Base-by-base conservation (phyloP, 35 echinoderm and acorn worm genomes). In the Ophioderma brevispina region DNA sequence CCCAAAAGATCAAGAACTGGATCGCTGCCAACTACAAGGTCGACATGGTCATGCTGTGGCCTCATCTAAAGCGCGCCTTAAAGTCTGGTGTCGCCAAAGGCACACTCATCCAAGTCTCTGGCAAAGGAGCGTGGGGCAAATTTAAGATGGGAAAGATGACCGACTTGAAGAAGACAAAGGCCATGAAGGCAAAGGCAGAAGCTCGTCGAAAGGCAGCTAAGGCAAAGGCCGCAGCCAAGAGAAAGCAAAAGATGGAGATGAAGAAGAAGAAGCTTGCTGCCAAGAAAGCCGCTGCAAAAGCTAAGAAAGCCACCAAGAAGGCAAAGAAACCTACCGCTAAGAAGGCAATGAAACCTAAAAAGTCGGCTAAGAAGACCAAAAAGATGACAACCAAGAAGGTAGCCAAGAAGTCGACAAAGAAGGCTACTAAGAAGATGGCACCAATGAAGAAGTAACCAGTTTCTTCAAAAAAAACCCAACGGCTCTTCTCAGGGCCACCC, bases 1-100 rank as follows among this genome's bases (percentile, higher is more conserved):
- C 46, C 41, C 90, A 92, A 49, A 82, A 82, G 38, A 92, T 92
- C 84, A 77, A 35, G 75, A 87, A 86, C 76, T 92, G 87, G 76
- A 87, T 92, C 90, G 63, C 33, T 19, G 84, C 84, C 40, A 92
- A 86, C 77, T 92, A 87, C 84, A 92, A 87, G 21, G 90, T 92
- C 21, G 90, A 85, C 76, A 79, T 52, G 31, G 25, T 25, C 36
- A 80, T 80, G 40, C 77, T 52, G 43, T 13, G 17, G 17, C 21
- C 43, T 25, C 84, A 87, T 75, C 39, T 92, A 21, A 92, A 92
- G 76, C 76, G 84, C 36, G 90, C 90, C 8, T 43, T 92, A 19
- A 92, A 87, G 76, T n/a, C 64, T 80, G 76, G 70, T 23, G 90
- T 81, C 28, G 77, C 75, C 75, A 92, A 64, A 15, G 90, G 90